These are phyloP conservation scores for Protaetia brevitarsis DNA, from an alignment of 1,140 invertebrate genomes.

Conservation along the genomic window DNA sequence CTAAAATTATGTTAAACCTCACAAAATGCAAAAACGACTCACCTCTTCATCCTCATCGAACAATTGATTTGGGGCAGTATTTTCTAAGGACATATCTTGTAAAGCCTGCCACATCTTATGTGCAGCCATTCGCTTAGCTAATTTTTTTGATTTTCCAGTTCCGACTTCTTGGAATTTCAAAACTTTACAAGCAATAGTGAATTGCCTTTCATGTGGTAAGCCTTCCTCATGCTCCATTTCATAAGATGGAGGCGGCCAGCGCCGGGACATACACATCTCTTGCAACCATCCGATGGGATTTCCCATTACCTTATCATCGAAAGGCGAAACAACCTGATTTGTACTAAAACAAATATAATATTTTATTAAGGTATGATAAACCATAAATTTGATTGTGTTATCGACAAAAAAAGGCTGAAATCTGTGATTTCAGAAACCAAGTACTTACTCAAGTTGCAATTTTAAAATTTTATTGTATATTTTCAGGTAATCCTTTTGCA, in stretches of 20 bases:
- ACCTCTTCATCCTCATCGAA: conserved; percentile 59
- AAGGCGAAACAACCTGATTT: conserved; percentile 44
- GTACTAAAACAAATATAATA: conserved; percentile 35
- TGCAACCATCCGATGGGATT: conserved; percentile 95
- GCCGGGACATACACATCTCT: conserved; percentile 92
- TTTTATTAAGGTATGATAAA: background rate
- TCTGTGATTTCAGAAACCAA: background rate
- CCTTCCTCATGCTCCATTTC: conserved; percentile 88
- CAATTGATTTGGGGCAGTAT: conserved; percentile 52
- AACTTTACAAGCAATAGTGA: conserved; percentile 79
- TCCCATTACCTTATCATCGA: conserved; percentile 69
- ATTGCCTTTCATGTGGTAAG: conserved; percentile 87
- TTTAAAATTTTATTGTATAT: background rate
- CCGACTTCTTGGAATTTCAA: conserved; percentile 78
- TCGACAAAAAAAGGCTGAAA: no score
- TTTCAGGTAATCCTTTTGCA: background rate
- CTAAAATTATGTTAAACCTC: no score
- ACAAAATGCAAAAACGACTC: conserved; percentile 34
- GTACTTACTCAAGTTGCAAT: background rate
- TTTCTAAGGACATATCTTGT: conserved; percentile 71
- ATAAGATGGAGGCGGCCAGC: conserved; percentile 92
- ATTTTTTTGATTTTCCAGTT: conserved; percentile 82
- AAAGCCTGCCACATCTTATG: conserved; percentile 86
- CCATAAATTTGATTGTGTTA: background rate
- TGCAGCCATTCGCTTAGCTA: conserved; percentile 59